These are phyloP conservation scores for Bovichtus variegatus DNA, from an alignment of 2,797 vertebrate species.

Conservation along the genomic window DNA sequence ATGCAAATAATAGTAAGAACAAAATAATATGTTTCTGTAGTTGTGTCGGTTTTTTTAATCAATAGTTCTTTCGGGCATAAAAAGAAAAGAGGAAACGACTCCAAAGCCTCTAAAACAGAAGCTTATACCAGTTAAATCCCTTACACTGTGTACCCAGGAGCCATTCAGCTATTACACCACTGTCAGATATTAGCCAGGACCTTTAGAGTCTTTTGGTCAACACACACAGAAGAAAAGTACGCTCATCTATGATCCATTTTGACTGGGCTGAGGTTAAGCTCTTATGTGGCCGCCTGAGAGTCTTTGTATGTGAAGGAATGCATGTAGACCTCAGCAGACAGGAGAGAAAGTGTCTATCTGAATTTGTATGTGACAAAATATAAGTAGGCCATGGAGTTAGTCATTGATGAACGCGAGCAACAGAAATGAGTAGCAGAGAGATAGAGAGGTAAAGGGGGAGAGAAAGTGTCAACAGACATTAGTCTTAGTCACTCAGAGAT, in stretches of 20 bases:
- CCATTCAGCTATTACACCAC: constrained; percentile 59
- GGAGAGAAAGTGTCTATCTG: background rate
- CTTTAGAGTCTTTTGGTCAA: constrained; percentile 45
- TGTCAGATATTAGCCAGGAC: constrained; percentile 62
- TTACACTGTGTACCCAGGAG: constrained; percentile 48
- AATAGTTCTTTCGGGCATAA: constrained; percentile 43
- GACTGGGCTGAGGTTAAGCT: constrained; percentile 47
- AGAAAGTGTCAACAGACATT: background rate
- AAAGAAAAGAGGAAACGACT: constrained; percentile 52
- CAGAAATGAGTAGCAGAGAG: background rate
- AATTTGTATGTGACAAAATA: constrained; percentile 35
- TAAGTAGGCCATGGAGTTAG: constrained; percentile 46
- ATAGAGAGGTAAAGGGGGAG: background rate
- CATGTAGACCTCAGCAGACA: constrained; percentile 17
- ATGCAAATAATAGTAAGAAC: constrained; percentile 40
- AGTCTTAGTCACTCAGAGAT: constrained; percentile 5
- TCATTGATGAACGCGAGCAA: constrained; percentile 45
- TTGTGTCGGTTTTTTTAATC: constrained; percentile 44
- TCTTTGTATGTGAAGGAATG: constrained; percentile 41
- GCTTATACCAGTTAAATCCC: constrained; percentile 59
- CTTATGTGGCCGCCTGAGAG: constrained; percentile 19
- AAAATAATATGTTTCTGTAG: constrained; percentile 38
- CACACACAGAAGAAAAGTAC: constrained; percentile 33
- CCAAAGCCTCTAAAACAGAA: constrained; percentile 49
- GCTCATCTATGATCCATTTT: constrained; percentile 50